Evolutionary conservation across 2,888 invertebrate genomes (phyloP), one percentile per base, ranked within the genome.

Genomic region (Periphyllus acericola): DNA sequence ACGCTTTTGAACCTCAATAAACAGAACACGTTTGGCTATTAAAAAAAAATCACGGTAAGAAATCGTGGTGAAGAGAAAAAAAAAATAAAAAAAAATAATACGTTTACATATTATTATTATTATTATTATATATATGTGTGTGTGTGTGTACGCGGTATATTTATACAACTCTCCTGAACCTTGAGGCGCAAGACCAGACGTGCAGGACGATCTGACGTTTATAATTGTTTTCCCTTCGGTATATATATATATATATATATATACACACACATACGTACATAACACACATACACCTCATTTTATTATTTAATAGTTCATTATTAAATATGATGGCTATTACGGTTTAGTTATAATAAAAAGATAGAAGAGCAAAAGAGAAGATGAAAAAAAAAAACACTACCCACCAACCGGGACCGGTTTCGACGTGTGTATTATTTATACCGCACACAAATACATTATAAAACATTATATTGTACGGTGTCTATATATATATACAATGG

Each of bases 301-400:
- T 87, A 87, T 87, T 87, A 87, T 87, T 87, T 80, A 87, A 80
- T 87, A 87, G 86, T 86, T 87, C 80, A 80, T 87, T 87, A 87
- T 80, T 87, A 87, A 87, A 87, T 74, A 72, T 55, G 86, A 86
- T 55, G 72, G 86, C 74, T 87, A 87, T 87, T 72, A 87, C 86
- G 29, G 86, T 87, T 87, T 81, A 60, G 80, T 79, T 36, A 60
- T 87, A 81, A 87, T 87, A 87, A 81, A 74, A 71, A 52, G 21
- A 40, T 19, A 40, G 60, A 68, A n/a, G 11, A 72, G 29, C 3
- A 36, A 40, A 46, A 34, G 8, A 46, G 32, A n/a, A 60, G 17
- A 84, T 25, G n/a, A 55, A 79, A 34, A 40, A 40, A 84, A 85
- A 85, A 84, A 76, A 68, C 66, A 14, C 32, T 74, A 71, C 85